These are phyloP conservation scores for Drosophila putrida DNA, from an alignment of 2,888 invertebrate genomes.

Conservation along the genomic window DNA sequence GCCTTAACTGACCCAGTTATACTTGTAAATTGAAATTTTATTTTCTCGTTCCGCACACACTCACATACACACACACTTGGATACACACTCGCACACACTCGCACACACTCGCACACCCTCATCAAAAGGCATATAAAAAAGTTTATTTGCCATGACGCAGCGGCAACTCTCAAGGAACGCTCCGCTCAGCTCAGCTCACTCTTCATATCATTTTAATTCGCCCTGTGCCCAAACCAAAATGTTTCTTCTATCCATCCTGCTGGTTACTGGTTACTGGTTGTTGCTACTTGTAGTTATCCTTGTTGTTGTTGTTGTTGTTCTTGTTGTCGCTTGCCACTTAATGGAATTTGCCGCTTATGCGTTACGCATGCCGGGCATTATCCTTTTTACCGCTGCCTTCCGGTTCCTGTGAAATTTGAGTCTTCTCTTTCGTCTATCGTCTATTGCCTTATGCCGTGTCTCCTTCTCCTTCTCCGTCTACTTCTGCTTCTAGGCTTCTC, in stretches of 20 bases:
- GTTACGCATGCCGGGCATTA: constrained; percentile 80
- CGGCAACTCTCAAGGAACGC: constrained; percentile 33
- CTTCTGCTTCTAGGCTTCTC: constrained; percentile 7
- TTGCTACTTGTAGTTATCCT: constrained; percentile 7
- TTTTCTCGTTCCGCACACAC: constrained; percentile 46
- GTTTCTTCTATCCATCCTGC: constrained; percentile 27
- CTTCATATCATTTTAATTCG: constrained; percentile 71
- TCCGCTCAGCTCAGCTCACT: constrained; percentile 11
- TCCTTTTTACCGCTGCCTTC: constrained; percentile 68
- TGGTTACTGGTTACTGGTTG: constrained; percentile 43
- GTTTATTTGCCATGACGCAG: constrained; percentile 75
- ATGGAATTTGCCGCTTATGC: constrained; percentile 82
- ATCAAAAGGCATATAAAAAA: constrained; percentile 73
- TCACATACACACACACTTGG: constrained; percentile 12
- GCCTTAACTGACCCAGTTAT: constrained; percentile 63
- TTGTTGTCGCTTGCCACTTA: constrained; percentile 69
- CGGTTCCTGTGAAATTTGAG: constrained; percentile 62
- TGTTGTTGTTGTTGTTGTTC: constrained; percentile 32
- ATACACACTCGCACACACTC: constrained; percentile 9
- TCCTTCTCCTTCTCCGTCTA: background rate
- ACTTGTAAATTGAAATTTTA: constrained; percentile 80
- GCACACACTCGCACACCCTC: constrained; percentile 52
- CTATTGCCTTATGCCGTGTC: background rate
- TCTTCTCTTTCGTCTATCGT: constrained; percentile 18
- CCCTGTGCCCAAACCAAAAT: background rate